Percentiles rank a stretch among this genome's conserved stretches.
phyloP scores from a whole-genome alignment of 2,888 invertebrate species.

The Meloe dianella region DNA sequence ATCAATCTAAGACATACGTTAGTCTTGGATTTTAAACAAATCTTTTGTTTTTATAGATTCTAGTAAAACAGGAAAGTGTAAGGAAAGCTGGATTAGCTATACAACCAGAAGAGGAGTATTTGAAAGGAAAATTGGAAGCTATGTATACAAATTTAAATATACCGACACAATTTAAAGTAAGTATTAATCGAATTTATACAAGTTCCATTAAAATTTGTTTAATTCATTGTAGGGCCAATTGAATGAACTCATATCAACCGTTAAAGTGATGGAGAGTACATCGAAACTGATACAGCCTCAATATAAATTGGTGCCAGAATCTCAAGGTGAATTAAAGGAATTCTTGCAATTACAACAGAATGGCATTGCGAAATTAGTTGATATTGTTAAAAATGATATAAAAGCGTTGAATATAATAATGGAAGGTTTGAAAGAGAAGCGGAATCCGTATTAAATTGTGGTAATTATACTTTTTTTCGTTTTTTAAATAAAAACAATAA shows the following conservation, averaged over 20 bases:
- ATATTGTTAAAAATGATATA: constrained; percentile 81
- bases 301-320: constrained; percentile 78
- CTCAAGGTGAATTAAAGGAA: constrained; percentile 75
- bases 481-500: constrained; percentile 15
- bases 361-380: constrained; percentile 85
- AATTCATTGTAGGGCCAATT: constrained; percentile 80
- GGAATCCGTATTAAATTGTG: constrained; percentile 20
- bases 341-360: constrained; percentile 87
- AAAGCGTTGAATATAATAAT: constrained; percentile 78
- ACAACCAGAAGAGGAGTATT: constrained; percentile 87
- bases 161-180: constrained; percentile 90
- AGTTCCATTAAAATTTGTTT: background rate
- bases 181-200: background rate
- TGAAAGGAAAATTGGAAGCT: constrained; percentile 85
- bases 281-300: constrained; percentile 69
- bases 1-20: background rate
- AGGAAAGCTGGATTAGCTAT: constrained; percentile 88
- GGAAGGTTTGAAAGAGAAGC: constrained; percentile 74
- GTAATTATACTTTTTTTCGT: no score
- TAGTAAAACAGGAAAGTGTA: constrained; percentile 85
- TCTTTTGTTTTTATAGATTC: constrained; percentile 65
- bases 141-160: constrained; percentile 87
- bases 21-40: background rate
- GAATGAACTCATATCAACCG: constrained; percentile 88
- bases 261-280: constrained; percentile 69